These are phyloP conservation scores for Magallana gigas DNA, from an alignment of 1,140 invertebrate species.

Conservation along the genomic window DNA sequence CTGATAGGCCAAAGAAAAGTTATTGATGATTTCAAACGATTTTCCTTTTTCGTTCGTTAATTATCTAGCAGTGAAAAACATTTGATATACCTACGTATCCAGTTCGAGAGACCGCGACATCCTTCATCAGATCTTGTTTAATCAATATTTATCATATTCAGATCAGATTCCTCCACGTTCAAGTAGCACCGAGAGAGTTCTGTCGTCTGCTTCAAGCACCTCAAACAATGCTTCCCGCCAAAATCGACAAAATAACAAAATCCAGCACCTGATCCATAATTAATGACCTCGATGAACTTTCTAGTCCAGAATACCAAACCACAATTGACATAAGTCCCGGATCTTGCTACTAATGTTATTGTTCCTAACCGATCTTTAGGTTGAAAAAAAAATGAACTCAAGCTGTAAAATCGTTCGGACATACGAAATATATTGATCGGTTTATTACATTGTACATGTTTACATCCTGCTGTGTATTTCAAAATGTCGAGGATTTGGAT, in stretches of 20 bases:
- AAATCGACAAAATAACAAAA: conserved; percentile 34
- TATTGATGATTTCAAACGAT: not conserved
- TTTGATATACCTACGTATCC: conserved; percentile 1
- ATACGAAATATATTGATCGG: not conserved
- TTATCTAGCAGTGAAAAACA: not conserved
- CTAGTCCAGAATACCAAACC: not conserved
- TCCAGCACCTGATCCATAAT: not conserved
- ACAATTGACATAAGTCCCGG: not conserved
- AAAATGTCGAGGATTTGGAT: not conserved
- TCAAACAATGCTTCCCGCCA: not conserved
- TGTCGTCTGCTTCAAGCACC: conserved; percentile 14
- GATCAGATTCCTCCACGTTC: conserved; percentile 2
- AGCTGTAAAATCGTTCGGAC: not conserved
- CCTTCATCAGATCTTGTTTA: not conserved
- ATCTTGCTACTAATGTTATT: not conserved
- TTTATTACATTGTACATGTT: not conserved
- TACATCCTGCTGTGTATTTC: not conserved
- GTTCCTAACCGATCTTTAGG: not conserved
- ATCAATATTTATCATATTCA: conserved; percentile 3
- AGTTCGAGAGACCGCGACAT: not conserved
- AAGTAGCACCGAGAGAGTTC: not conserved
- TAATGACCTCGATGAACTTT: conserved; percentile 13
- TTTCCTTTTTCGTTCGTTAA: not conserved
- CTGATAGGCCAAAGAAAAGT: not conserved
- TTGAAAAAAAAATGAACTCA: not conserved